These are phyloP conservation scores for Drosophila cyrtoloma DNA, from an alignment of 2,888 invertebrate species.

Conservation along the genomic window DNA sequence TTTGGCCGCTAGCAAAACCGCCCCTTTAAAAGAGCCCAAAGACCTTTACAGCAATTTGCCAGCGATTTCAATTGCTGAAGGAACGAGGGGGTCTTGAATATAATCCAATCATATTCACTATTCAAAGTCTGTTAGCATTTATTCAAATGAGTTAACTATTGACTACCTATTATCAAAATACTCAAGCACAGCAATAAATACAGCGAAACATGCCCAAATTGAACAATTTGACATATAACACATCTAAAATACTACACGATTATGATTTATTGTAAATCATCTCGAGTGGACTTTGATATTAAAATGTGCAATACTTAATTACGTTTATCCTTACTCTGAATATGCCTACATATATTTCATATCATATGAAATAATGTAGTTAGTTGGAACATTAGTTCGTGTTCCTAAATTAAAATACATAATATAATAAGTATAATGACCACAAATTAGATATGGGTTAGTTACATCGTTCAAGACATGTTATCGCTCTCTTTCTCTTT, in stretches of 20 bases:
- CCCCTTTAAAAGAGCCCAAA: conserved; percentile 18
- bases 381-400: not conserved
- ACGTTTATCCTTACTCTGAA: not conserved
- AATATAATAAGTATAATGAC: not conserved
- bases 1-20: conserved; percentile 26
- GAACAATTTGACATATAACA: not conserved
- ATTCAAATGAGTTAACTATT: conserved; percentile 21
- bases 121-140: not conserved
- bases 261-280: not conserved
- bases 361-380: not conserved
- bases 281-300: not conserved
- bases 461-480: not conserved
- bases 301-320: not conserved
- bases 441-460: not conserved
- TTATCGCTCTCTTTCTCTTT: conserved; percentile 2
- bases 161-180: not conserved
- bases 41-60: conserved; percentile 32
- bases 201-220: not conserved
- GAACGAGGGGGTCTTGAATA: not conserved
- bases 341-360: not conserved
- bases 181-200: not conserved
- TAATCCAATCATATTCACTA: not conserved
- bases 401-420: not conserved
- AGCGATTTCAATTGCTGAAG: conserved; percentile 10
- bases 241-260: not conserved